Base-by-base conservation (phyloP, 1,140 invertebrate species). In the Drosophila obscura region DNA sequence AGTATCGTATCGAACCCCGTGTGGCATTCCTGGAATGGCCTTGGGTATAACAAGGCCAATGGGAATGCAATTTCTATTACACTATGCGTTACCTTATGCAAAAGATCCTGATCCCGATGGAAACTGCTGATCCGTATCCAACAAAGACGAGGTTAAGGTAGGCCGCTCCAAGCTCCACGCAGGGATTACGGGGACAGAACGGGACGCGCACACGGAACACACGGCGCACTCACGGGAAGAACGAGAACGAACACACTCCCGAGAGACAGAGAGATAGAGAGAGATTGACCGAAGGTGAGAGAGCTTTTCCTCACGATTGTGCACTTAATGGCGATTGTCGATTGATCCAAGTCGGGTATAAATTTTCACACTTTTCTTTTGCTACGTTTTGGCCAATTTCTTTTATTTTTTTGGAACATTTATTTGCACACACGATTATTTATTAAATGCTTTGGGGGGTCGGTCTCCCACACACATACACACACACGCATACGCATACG, bases 361-460 rank as follows among this genome's bases (percentile, higher is more conserved):
- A 41, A 50, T 66, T 64, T 63, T 64, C 60, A 58, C 60, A 64
- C 63, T 64, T 44, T 65, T 45, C 28, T 44, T 63, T 45, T 31
- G 64, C 15, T 53, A 45, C 19, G 64, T 66, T 67, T 31, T 66
- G 39, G 50, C n/a, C 41, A 15, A 57, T 57, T 45, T 57, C 48
- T 26, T 66, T 31, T 2, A 9, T 31, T 31, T 31, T 31, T 66
- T 67, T 44, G 41, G 19, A 66, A 67, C 48, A 67, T 67, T 67
- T 67, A 66, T 67, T 67, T 67, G 60, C 61, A 72, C 57, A 55
- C 65, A 71, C 41, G 28, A 65, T 66, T 65, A 66, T 65, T 66
- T 66, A 66, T 66, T 66, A 65, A 66, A 65, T 66, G 64, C 64
- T 39, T 39, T 39, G 35, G 35, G 35, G 35, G 35, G 35, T 39